phyloP scores from a whole-genome alignment of 2,797 vertebrate genomes.

The Pygocentrus nattereri region DNA sequence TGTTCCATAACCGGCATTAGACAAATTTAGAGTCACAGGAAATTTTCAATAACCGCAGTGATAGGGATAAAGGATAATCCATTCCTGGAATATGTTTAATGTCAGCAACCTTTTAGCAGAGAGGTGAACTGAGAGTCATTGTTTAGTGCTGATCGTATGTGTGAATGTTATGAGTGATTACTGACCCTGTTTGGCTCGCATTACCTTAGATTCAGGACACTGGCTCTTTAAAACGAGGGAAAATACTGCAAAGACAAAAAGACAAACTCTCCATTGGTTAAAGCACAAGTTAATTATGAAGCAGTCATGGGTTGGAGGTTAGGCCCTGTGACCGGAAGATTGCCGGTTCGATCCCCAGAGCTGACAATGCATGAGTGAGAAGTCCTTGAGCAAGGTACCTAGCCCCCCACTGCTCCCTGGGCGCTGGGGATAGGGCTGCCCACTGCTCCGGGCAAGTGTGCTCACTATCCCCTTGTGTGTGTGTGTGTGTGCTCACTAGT shows the following conservation, averaged over 20 bases:
- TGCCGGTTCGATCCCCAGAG: too few species aligned
- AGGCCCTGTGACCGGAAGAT: too few species aligned
- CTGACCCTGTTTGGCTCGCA: constrained; percentile 9
- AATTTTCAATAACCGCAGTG: constrained; percentile 55
- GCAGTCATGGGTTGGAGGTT: too few species aligned
- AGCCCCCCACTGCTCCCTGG: too few species aligned
- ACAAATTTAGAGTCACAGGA: constrained; percentile 59
- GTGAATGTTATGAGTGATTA: constrained; percentile 39
- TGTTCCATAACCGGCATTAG: constrained; percentile 57
- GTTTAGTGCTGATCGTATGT: constrained; percentile 24
- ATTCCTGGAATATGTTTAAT: constrained; percentile 50
- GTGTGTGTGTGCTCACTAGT: too few species aligned
- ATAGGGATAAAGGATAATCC: constrained; percentile 56
- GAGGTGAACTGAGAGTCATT: constrained; percentile 39
- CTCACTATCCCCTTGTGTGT: too few species aligned
- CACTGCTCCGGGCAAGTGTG: too few species aligned
- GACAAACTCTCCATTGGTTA: neutral
- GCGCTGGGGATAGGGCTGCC: too few species aligned
- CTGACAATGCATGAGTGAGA: too few species aligned
- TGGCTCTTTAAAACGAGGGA: neutral
- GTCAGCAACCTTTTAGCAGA: constrained; percentile 46
- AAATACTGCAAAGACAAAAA: neutral
- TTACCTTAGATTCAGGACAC: constrained; percentile 8
- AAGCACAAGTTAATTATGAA: neutral
- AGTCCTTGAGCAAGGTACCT: too few species aligned